Base-by-base conservation (phyloP, 1,140 invertebrate genomes). In the Drosophila simulans region DNA sequence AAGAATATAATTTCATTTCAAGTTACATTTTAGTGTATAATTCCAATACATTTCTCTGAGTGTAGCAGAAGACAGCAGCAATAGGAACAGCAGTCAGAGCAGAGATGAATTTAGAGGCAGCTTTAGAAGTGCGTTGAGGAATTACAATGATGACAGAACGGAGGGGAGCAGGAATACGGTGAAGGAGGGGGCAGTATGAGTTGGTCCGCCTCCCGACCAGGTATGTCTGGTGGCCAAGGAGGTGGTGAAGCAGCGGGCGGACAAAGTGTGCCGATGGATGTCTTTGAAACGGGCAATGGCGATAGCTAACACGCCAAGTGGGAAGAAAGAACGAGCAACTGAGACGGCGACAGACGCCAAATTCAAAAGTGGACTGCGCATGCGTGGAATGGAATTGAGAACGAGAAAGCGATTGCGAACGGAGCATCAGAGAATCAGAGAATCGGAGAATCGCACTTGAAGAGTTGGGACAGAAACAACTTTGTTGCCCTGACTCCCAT, bases 291-390 rank as follows among this genome's bases (percentile, higher is more conserved):
- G 59, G 77, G 59, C 66, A 56, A 81, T 60, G 70, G 69, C 77
- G 72, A 85, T 89, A 90, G 78, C 79, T 90, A 85, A 69, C 74
- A 90, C 86, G 82, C 78, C 75, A 88, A 69, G 77, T 68, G 79
- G 63, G 35, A 63, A 82, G 56, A 58, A 25, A 60, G 59, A 68
- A 39, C 69, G 60, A 71, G 37, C 39, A 17, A 60, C 20, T 34
- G 57, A 68, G 59, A 55, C 25, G 59, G 40, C 58, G 56, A 78
- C 57, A 79, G 82, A 86, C 75, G 83, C 83, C 83, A 88, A 86
- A 86, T 86, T 79, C 75, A 88, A 83, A 77, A 88, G 83, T 82
- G 80, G 82, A 82, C 69, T 85, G 78, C 57, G 78, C 83, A 85
- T 88, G 82, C 79, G 83, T 83, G 70, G 82, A 86, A 86, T 86